These are phyloP conservation scores for Procapra przewalskii DNA, from an alignment of 2,113 vertebrate genomes.

Conservation along the genomic window DNA sequence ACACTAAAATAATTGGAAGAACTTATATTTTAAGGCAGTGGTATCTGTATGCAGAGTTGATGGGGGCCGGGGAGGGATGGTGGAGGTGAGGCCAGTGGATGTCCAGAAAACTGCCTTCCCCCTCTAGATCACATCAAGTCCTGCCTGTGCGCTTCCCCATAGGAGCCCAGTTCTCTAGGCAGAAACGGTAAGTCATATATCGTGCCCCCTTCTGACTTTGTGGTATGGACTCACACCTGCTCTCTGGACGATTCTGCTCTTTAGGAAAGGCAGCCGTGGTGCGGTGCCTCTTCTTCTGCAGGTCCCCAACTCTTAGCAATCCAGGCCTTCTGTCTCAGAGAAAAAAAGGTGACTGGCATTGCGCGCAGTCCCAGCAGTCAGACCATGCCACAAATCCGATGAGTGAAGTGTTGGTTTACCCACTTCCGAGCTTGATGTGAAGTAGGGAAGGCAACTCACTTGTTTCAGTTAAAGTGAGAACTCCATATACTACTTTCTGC, in stretches of 20 bases:
- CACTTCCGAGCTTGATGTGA: not conserved
- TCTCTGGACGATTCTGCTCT: not conserved
- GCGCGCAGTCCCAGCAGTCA: not conserved
- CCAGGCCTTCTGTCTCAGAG: not conserved
- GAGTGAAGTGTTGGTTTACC: not conserved
- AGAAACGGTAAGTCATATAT: not conserved
- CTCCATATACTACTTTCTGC: not conserved
- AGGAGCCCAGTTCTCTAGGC: not conserved
- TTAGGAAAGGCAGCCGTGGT: not conserved
- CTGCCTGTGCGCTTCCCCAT: not conserved
- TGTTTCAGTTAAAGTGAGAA: not conserved
- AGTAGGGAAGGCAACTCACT: not conserved
- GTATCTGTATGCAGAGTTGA: not conserved
- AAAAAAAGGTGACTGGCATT: not conserved
- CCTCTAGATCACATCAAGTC: not conserved
- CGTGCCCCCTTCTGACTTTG: accelerated
- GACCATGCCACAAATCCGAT: not conserved
- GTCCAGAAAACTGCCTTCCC: not conserved
- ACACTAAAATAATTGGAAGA: constrained; percentile 46
- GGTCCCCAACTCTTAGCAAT: not conserved
- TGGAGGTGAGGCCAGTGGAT: not conserved
- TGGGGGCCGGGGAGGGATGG: not conserved
- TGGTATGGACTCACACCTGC: not conserved
- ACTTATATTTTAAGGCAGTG: not conserved
- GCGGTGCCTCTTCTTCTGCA: not conserved